Evolutionary conservation across 2,113 vertebrate species (phyloP).

Genomic region (Protobothrops flavoviridis): DNA sequence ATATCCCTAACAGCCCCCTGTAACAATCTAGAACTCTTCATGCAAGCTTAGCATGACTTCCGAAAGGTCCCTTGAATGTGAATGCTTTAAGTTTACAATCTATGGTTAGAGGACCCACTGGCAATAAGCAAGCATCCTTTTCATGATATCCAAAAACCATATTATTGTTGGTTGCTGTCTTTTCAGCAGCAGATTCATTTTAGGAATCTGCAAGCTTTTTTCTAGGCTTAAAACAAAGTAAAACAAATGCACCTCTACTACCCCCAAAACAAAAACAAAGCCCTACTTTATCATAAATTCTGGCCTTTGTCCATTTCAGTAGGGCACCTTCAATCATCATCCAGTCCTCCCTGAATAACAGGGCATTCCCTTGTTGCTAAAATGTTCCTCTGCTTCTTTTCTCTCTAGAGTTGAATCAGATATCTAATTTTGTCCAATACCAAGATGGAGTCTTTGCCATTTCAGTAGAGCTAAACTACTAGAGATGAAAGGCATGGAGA

Average conservation of each 20-base stretch:
- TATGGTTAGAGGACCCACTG: neutral
- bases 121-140: neutral
- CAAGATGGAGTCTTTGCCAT: neutral
- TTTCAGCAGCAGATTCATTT: neutral
- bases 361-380: neutral
- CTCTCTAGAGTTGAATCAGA: neutral
- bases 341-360: neutral
- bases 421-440: neutral
- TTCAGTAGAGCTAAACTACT: neutral
- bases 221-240: neutral
- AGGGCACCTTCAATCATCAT: neutral
- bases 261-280: neutral
- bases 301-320: neutral
- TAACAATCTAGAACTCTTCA: no score
- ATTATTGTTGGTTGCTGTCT: neutral
- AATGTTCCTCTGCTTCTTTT: neutral
- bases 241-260: neutral
- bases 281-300: neutral
- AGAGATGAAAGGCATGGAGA: neutral
- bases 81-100: neutral
- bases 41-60: no score
- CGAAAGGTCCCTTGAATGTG: no score
- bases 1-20: no score
- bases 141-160: neutral
- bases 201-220: neutral